Evolutionary conservation across 2,797 vertebrate genomes (phyloP).

Genomic region (Discoglossus pictus): DNA sequence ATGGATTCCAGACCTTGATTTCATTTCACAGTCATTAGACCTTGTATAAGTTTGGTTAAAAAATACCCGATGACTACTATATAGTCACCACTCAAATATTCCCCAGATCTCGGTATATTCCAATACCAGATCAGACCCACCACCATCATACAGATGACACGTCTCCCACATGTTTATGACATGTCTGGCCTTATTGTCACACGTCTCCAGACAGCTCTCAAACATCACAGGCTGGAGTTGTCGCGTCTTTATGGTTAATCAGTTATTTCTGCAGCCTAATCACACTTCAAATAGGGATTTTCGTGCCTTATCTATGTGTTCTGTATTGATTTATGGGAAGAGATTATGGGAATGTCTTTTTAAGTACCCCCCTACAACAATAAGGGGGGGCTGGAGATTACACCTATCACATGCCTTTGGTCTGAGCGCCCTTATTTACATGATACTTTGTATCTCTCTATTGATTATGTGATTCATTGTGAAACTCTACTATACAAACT

Average conservation of each 20-base stretch:
- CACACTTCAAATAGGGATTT: constrained; percentile 14
- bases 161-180: constrained; percentile 2
- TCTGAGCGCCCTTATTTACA: too few relatives aligned
- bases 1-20: too few relatives aligned
- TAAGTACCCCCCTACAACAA: not conserved
- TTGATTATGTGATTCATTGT: not conserved
- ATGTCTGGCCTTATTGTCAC: constrained; percentile 33
- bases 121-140: too few relatives aligned
- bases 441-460: too few relatives aligned
- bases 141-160: too few relatives aligned
- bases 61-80: too few relatives aligned
- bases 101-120: too few relatives aligned
- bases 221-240: constrained; percentile 33
- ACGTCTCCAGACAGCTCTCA: constrained; percentile 39
- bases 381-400: constrained; percentile 2
- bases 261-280: constrained; percentile 24
- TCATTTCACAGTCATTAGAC: too few relatives aligned
- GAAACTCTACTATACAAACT: too few relatives aligned
- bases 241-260: constrained; percentile 25
- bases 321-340: constrained; percentile 7
- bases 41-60: too few relatives aligned
- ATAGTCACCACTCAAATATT: too few relatives aligned
- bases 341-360: not conserved
- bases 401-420: not conserved
- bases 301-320: not conserved